Evolutionary conservation across 2,888 invertebrate species (phyloP), one percentile per base, ranked within the genome.

Genomic region (Sarcophaga carnaria): DNA sequence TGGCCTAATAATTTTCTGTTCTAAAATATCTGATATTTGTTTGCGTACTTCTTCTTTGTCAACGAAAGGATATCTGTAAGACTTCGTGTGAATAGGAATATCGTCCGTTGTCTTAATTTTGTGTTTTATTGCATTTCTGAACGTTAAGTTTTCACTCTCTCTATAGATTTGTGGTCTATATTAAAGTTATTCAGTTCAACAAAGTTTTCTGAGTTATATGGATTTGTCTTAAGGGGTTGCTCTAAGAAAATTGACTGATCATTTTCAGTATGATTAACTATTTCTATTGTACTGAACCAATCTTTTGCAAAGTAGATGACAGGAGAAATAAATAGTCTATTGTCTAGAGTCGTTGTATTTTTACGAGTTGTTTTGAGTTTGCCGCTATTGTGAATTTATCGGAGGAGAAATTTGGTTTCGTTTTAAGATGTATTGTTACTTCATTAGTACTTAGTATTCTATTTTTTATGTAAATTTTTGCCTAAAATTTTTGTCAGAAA

Each of bases 61-160:
- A 47, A 84, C 45, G n/a, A 84, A 79, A 12, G 88, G 88, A 66
- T 88, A 88, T 47, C 84, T 80, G 45, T 85, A 88, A 3, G 79
- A 75, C 45, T 72, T 75, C 3, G 79, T 62, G 20, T 60, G 63
- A 4, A 74, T 72, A 2, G 75, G 80, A 4, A 83, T 83, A 12
- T 86, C 80, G 47, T 88, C 83, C 4, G 37, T 25, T 2, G 86
- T 86, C 14, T n/a, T 85, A 20, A 86, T 88, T 67, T 54, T 10
- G 22, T 88, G 86, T 67, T 86, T 86, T 14, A 84, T 82, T 67
- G 74, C 81, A 75, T 76, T 86, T 12, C 77, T 22, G 22, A 63
- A 63, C 4, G 22, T 72, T 37, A 72, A n/a, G 11, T 25, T 14
- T 14, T 60, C 17, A 2, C 37, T 62, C 37, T 72, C 72, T 27